Percentiles rank a stretch among this genome's conserved stretches.
Evolutionary conservation across 2,888 invertebrate genomes (phyloP).

Genomic region (Mycalesis mineus): DNA sequence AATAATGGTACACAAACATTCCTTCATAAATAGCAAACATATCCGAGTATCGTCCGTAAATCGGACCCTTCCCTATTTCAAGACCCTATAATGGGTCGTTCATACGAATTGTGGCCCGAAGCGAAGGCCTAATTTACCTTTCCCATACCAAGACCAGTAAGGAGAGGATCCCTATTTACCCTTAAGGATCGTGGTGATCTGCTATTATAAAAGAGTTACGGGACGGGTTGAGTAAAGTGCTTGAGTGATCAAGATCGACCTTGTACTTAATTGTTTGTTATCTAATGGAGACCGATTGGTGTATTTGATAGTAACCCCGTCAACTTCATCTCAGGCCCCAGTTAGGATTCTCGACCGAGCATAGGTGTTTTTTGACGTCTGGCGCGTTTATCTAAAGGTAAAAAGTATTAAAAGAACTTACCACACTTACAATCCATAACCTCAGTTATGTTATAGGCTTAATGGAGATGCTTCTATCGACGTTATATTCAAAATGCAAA

Average conservation of each 20-base stretch:
- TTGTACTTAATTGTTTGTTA: too few relatives aligned
- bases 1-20: not conserved
- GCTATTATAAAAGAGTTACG: not conserved
- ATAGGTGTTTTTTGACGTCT: too few relatives aligned
- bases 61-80: constrained; percentile 11
- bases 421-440: too few relatives aligned
- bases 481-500: too few relatives aligned
- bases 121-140: constrained; percentile 10
- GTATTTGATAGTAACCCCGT: too few relatives aligned
- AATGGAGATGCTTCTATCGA: too few relatives aligned
- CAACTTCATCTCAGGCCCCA: too few relatives aligned
- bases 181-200: constrained; percentile 1
- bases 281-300: too few relatives aligned
- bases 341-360: too few relatives aligned
- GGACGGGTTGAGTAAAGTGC: not conserved
- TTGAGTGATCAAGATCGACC: not conserved
- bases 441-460: too few relatives aligned
- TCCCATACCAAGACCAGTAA: constrained; percentile 5
- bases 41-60: constrained; percentile 6
- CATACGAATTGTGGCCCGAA: constrained; percentile 7
- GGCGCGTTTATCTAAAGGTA: too few relatives aligned
- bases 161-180: constrained; percentile 1
- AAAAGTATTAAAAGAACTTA: too few relatives aligned
- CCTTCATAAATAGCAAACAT: constrained; percentile 8
- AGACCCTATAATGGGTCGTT: constrained; percentile 13